Evolutionary conservation across 2,113 vertebrate genomes (phyloP).

Genomic region (Drymodes brunneopygia): DNA sequence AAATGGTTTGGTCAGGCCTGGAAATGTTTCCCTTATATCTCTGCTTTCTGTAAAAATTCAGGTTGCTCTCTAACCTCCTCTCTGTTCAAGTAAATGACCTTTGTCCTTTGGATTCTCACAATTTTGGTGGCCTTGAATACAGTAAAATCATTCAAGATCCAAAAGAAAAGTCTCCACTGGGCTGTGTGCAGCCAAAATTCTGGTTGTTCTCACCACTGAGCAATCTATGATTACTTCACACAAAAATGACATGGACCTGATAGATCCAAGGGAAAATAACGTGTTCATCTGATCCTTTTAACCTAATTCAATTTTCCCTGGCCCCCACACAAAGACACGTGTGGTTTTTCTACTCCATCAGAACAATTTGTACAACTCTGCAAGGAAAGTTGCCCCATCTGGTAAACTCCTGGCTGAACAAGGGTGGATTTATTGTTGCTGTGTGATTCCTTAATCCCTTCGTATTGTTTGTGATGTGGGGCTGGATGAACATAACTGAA

Average conservation of each 20-base stretch:
- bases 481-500: background rate
- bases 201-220: background rate
- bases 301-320: background rate
- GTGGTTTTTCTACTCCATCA: background rate
- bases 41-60: background rate
- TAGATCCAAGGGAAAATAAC: background rate
- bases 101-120: background rate
- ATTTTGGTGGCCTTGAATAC: background rate
- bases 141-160: background rate
- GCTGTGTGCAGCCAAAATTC: background rate
- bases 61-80: background rate
- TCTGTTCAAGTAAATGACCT: background rate
- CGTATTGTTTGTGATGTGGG: background rate
- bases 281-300: background rate
- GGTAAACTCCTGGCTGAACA: background rate
- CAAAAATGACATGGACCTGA: background rate
- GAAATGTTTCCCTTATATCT: background rate
- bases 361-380: background rate
- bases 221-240: background rate
- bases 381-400: background rate
- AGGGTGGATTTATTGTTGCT: constrained; percentile 3
- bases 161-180: background rate
- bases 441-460: background rate
- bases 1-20: background rate
- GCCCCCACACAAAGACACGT: background rate